Evolutionary conservation across 2,797 vertebrate species (phyloP).

Genomic region (Hoplostethus mediterraneus): DNA sequence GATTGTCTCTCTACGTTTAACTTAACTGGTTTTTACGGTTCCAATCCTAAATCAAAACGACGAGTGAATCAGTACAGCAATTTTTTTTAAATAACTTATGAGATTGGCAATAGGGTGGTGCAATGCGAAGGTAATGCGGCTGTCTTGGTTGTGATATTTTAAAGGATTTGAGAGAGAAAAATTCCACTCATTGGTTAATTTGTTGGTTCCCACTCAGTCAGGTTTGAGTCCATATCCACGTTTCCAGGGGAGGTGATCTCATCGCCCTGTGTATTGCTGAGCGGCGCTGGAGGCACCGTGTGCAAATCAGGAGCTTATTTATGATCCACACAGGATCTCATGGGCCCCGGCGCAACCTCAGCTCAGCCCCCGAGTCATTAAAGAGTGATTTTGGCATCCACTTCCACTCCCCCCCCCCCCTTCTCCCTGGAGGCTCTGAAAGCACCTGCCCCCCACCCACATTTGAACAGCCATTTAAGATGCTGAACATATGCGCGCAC

Average conservation of each 20-base stretch:
- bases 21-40: background rate
- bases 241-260: slow-evolving; percentile 13
- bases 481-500: slow-evolving; percentile 75
- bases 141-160: slow-evolving; percentile 2
- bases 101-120: background rate
- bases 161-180: no score
- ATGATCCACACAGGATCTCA: slow-evolving; percentile 72
- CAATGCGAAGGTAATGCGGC: slow-evolving; percentile 23
- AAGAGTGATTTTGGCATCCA: slow-evolving; percentile 81
- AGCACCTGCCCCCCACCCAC: slow-evolving; percentile 81
- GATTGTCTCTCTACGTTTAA: background rate
- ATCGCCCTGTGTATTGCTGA: slow-evolving; percentile 23
- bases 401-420: slow-evolving; percentile 51
- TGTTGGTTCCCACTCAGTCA: no score
- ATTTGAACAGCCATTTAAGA: slow-evolving; percentile 69
- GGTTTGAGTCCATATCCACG: background rate
- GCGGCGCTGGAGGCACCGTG: slow-evolving; percentile 58
- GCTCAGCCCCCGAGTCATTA: slow-evolving; percentile 79
- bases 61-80: background rate
- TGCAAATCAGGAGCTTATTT: slow-evolving; percentile 84
- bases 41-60: slow-evolving; percentile 20
- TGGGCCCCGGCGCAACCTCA: slow-evolving; percentile 63
- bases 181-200: slow-evolving; percentile 31
- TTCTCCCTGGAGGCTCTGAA: slow-evolving; percentile 63
- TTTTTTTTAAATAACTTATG: background rate